Evolutionary conservation across 2,797 vertebrate species (phyloP), one percentile per base, ranked within the genome.

Genomic region (Onychomys leucogaster): DNA sequence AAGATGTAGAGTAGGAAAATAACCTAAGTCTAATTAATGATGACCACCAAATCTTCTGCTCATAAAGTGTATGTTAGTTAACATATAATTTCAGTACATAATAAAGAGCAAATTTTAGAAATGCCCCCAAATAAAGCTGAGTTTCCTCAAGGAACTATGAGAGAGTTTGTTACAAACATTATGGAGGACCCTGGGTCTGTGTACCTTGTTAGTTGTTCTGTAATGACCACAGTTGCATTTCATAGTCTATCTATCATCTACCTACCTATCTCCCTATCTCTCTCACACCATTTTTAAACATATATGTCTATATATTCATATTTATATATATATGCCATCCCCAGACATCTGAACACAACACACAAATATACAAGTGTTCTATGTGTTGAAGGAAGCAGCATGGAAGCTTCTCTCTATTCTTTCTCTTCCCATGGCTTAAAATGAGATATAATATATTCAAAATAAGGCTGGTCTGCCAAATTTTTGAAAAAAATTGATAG

Each of bases 1-100:
- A 71, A 71, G 19, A 49, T 85, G 32, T 49, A 85, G 43, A 90
- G 81, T 32, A 65, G 4, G 41, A 76, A 87, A 91, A 90, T 83
- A 85, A 85, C 78, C 2, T 95, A 41, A 0, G 12, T 71, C 6
- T 94, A 98, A 94, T 91, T 97, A 91, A 69, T 92, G 43, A 65
- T 23, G 34, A 95, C 76, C 21, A 80, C 29, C 6, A 71, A 94
- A 27, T 92, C 94, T 90, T 12, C 57, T 78, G 2, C 76, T 90
- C 46, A n/a, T 59, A 65, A 1, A 71, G 27, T 88, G 13, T 49
- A 77, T 61, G 67, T 89, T 46, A 69, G 21, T 57, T 82, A 37
- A 6, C 29, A 81, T 41, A 90, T 61, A 87, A 90, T 91, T 92
- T 87, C 32, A 90, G 12, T 29, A 41, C 19, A 71, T 52, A 96